Percentiles rank a stretch among this genome's conserved stretches.
Conservation (phyloP, 2,888 invertebrate species). For the Lepidochrysops patricia region DNA sequence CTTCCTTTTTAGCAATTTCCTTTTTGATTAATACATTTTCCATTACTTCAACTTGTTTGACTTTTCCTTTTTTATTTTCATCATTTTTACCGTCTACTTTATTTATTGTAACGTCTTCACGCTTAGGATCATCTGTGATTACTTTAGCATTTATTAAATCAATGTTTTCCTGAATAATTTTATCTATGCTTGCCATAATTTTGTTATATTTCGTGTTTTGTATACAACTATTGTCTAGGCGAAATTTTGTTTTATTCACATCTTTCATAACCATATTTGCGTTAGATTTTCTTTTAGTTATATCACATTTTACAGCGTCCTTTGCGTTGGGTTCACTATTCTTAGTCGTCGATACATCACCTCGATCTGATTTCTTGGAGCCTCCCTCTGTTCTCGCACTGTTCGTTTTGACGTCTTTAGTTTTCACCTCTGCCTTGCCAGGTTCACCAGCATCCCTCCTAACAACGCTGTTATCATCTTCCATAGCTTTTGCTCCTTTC, state of each 20-base stretch:
- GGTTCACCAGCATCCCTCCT: not conserved
- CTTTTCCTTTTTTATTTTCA: not conserved
- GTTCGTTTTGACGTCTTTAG: not conserved
- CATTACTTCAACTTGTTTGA: not conserved
- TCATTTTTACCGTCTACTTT: not conserved
- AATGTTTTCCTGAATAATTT: conserved; percentile 1
- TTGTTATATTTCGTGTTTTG: not conserved
- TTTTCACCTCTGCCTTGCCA: not conserved
- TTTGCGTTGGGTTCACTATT: not conserved
- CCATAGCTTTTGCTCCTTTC: not conserved
- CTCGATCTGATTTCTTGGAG: not conserved
- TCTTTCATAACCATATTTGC: not conserved
- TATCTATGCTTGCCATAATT: not conserved
- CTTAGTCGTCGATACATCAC: not conserved
- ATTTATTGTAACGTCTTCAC: not conserved
- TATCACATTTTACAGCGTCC: not conserved
- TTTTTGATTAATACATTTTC: not conserved
- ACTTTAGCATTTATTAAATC: not conserved
- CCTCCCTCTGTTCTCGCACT: not conserved
- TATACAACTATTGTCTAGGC: not conserved
- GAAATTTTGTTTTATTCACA: not conserved
- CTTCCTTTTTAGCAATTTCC: not conserved
- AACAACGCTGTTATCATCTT: not conserved
- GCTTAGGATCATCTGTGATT: not conserved
- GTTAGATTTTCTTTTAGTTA: not conserved